Conservation (phyloP, 2,797 vertebrate species). For the Myotis planiceps region DNA sequence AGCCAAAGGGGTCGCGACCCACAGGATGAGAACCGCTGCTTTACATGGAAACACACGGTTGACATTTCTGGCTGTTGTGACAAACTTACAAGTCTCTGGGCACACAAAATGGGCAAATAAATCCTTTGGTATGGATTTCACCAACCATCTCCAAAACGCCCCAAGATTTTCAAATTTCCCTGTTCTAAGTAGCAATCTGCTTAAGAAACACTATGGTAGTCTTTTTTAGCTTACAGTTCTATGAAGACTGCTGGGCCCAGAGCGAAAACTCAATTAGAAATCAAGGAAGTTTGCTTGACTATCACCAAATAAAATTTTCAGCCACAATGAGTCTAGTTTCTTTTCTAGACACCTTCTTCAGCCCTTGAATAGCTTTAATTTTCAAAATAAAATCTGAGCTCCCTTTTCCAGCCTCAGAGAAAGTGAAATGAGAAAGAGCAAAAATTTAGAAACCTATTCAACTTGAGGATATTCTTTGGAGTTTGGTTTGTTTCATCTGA, state of each 20-base stretch:
- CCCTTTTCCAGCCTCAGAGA: background rate
- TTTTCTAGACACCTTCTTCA: background rate
- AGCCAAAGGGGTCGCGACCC: too few relatives aligned
- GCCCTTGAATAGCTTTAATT: background rate
- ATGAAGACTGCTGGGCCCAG: background rate
- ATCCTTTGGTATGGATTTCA: background rate
- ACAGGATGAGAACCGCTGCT: too few relatives aligned
- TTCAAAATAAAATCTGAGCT: conserved; percentile 40
- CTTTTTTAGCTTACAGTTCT: background rate
- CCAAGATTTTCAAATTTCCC: background rate
- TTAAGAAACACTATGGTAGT: background rate
- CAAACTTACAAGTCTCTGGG: background rate
- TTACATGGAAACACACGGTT: background rate
- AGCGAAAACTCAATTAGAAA: conserved; percentile 8
- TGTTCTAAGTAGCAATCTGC: background rate
- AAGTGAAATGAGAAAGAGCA: conserved; percentile 25
- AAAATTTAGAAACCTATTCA: background rate
- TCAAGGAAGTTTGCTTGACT: background rate
- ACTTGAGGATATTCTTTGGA: background rate
- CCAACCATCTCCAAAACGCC: background rate
- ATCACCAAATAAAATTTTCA: conserved; percentile 5
- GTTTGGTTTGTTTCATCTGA: background rate
- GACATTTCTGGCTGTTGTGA: background rate
- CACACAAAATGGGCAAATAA: background rate
- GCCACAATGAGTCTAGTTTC: background rate